A percentile compares a stretch with the other conserved stretches of the same genome.
Evolutionary conservation across 2,113 vertebrate species (phyloP).

Genomic region (Osmerus eperlanus): DNA sequence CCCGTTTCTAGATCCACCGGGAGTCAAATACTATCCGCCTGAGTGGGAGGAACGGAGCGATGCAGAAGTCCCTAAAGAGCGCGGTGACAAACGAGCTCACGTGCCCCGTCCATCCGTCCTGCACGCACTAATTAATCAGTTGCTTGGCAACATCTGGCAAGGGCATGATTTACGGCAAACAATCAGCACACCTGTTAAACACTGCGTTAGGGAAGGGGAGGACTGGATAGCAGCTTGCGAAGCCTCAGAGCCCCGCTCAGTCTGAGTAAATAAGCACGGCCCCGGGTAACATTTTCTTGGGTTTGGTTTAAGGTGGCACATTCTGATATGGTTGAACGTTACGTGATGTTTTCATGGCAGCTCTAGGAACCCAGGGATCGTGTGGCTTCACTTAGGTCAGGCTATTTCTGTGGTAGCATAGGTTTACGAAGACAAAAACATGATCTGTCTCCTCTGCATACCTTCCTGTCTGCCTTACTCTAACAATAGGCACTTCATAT

Average conservation of each 20-base stretch:
- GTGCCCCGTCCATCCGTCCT: not conserved
- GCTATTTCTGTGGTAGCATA: conserved; percentile 26
- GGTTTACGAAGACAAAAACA: conserved; percentile 24
- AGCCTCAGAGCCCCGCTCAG: conserved; percentile 17
- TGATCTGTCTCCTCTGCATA: conserved; percentile 20
- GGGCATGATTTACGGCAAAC: conserved; percentile 44
- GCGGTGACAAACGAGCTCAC: not conserved
- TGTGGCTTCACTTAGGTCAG: conserved; percentile 43
- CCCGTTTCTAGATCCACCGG: not conserved
- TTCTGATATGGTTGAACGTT: too few relatives aligned
- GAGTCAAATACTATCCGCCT: too few relatives aligned
- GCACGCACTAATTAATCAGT: conserved; percentile 45
- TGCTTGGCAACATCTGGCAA: conserved; percentile 50
- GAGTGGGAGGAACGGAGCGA: too few relatives aligned
- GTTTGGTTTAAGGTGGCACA: too few relatives aligned
- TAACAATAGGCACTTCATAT: conserved; percentile 28
- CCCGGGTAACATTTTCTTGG: too few relatives aligned
- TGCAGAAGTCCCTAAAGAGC: not conserved
- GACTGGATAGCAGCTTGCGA: conserved; percentile 22
- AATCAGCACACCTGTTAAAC: conserved; percentile 47
- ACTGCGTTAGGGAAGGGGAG: conserved; percentile 23
- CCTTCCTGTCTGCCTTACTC: conserved; percentile 17
- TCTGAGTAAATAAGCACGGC: conserved; percentile 38
- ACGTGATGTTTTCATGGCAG: not conserved
- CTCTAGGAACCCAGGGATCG: conserved; percentile 30